Base-by-base conservation (phyloP, 2,888 invertebrate species). In the Callosobruchus maculatus region DNA sequence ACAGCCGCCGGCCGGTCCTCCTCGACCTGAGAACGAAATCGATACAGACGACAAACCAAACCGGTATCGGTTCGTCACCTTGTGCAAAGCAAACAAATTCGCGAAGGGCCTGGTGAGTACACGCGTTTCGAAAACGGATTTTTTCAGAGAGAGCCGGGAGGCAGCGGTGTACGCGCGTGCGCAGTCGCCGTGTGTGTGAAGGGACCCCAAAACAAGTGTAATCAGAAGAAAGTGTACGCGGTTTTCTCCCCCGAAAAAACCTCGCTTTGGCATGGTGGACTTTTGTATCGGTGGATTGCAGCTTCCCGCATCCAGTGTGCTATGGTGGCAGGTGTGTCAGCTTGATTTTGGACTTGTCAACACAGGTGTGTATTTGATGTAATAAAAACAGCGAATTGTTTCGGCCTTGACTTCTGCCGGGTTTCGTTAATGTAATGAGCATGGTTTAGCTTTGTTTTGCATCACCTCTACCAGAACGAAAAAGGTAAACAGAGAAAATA, bases 161-260 rank as follows among this genome's bases (percentile, higher is more conserved):
- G 18, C 49, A 49, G 49, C 49, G 5, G 49, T 18, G 49, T 18
- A 68, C 68, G 75, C 82, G 83, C 84, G 77, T 77, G 84, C 84
- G 84, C 80, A 75, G 31, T 49, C 18, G 49, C 49, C 49, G 49
- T 1, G 49, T 49, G 13, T 13, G 49, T 49, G 49, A 49, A 49
- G 49, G 13, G 49, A 49, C 49, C 82, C 83, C 86, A 86, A 86
- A 86, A 86, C 85, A 86, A 85, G 84, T 85, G 84, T 81, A 82
- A 81, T 81, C 80, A 81, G 80, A 79, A 78, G 77, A 81, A 80
- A 79, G 79, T 79, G 79, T 78, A 77, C 77, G 77, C 77, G 70
- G 68, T 71, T 72, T 80, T 79, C 77, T 77, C 74, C 73, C 73
- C 74, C 74, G 77, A 79, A 81, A 81, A 83, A 81, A 78, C 78